Percentiles rank a stretch among this genome's conserved stretches.
These are phyloP conservation scores for Drosophila recens DNA, from an alignment of 2,888 invertebrate genomes.

Conservation along the genomic window DNA sequence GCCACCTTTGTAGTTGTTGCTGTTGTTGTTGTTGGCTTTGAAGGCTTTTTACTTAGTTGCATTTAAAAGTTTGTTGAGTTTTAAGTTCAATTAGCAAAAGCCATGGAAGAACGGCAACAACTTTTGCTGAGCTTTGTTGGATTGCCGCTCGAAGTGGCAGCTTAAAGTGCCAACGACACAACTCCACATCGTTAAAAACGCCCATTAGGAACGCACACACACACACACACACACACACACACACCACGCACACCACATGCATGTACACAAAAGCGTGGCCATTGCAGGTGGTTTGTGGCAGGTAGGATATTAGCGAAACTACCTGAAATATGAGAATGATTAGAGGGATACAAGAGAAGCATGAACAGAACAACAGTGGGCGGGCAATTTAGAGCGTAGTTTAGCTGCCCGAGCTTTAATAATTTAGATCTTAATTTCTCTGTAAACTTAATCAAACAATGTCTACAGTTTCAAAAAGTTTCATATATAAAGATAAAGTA, in stretches of 20 bases:
- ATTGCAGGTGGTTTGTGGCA: slow-evolving; percentile 18
- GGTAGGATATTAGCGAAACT: slow-evolving; percentile 68
- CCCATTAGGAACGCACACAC: slow-evolving; percentile 61
- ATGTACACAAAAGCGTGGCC: slow-evolving; percentile 41
- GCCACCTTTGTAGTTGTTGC: slow-evolving; percentile 49
- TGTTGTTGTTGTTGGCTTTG: slow-evolving; percentile 17
- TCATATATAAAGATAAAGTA: too few species aligned
- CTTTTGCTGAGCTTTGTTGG: slow-evolving; percentile 51
- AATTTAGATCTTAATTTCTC: slow-evolving; percentile 15
- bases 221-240: slow-evolving; percentile 9
- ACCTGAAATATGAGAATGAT: slow-evolving; percentile 71
- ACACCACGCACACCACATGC: slow-evolving; percentile 5
- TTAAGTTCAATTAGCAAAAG: slow-evolving; percentile 77
- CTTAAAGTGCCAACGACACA: slow-evolving; percentile 62
- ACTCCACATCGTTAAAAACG: slow-evolving; percentile 75
- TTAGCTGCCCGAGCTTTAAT: slow-evolving; percentile 18
- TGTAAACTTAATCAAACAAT: not conserved
- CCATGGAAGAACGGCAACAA: slow-evolving; percentile 42
- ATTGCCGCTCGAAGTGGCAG: slow-evolving; percentile 43
- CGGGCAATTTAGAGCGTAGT: slow-evolving; percentile 32
- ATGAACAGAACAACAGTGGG: not conserved
- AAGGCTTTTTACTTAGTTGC: slow-evolving; percentile 70
- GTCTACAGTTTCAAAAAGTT: not conserved
- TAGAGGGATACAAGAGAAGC: slow-evolving; percentile 13
- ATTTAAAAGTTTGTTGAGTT: slow-evolving; percentile 59